Percentiles rank a stretch among this genome's conserved stretches.
phyloP scores from a whole-genome alignment of 2,113 vertebrate genomes.

The Marcusenius ussheri region DNA sequence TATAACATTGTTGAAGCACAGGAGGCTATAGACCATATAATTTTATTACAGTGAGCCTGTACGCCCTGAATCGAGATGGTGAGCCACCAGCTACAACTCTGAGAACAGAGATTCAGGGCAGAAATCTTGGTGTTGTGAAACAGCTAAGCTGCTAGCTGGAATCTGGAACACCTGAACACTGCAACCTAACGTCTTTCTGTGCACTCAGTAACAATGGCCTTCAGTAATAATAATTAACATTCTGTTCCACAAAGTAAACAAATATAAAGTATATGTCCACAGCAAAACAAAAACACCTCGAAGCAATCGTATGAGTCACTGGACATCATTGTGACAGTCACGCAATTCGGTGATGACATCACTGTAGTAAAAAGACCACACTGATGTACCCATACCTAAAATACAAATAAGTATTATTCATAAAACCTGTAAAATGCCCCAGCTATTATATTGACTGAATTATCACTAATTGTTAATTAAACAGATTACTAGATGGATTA shows the following conservation, averaged over 20 bases:
- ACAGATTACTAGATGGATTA: not conserved
- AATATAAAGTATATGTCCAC: not conserved
- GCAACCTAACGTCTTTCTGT: not conserved
- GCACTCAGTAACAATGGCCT: not conserved
- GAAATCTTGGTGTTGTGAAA: not conserved
- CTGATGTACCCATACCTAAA: not conserved
- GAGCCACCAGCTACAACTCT: not conserved
- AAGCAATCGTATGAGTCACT: not conserved
- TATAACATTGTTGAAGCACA: not conserved
- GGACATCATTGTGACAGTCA: not conserved
- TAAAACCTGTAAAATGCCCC: not conserved
- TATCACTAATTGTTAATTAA: not conserved
- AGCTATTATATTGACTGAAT: not conserved
- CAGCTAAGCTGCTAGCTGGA: not conserved
- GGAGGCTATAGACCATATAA: not conserved
- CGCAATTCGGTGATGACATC: not conserved
- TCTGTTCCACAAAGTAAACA: not conserved
- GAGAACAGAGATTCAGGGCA: not conserved
- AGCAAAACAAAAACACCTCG: not conserved
- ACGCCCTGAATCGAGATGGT: not conserved
- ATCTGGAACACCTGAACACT: not conserved
- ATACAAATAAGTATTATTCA: not conserved
- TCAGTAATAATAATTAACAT: not conserved
- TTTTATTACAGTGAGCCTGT: not conserved
- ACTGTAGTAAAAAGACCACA: not conserved